Conservation (phyloP, 2,113 vertebrate species). For the Suncus etruscus region DNA sequence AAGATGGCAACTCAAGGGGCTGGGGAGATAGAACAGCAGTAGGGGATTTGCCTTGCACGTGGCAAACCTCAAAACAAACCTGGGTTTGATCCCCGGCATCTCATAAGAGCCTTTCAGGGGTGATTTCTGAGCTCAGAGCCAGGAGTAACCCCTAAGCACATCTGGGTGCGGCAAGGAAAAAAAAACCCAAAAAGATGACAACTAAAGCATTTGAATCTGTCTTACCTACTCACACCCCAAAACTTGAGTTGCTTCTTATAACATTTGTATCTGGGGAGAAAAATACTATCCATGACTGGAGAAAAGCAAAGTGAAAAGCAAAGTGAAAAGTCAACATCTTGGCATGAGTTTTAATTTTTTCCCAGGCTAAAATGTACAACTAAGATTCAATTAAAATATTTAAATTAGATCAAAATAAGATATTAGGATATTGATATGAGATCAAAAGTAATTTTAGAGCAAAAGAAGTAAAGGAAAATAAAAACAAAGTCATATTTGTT, state of each 20-base stretch:
- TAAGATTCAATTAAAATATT: neutral
- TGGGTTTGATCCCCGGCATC: too few relatives aligned
- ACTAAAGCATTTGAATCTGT: neutral
- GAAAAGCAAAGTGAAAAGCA: neutral
- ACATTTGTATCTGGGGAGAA: neutral
- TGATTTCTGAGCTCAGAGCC: too few relatives aligned
- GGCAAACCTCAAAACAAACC: too few relatives aligned
- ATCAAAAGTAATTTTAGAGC: conserved; percentile 10
- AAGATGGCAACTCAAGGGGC: neutral
- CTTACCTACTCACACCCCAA: neutral
- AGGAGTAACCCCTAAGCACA: too few relatives aligned
- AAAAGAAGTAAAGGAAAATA: neutral
- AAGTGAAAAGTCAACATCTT: neutral
- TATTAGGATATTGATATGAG: neutral
- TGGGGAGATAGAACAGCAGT: too few relatives aligned
- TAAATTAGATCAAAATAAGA: conserved; percentile 1
- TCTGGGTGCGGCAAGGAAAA: too few relatives aligned
- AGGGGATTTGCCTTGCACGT: too few relatives aligned
- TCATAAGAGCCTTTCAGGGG: too few relatives aligned
- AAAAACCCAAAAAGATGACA: neutral
- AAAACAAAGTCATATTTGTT: neutral
- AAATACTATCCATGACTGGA: neutral
- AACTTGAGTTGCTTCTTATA: neutral
- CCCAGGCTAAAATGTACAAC: neutral
- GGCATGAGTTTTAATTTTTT: neutral